Evolutionary conservation across 2,113 vertebrate genomes (phyloP).

Genomic region (Gymnogyps californianus): DNA sequence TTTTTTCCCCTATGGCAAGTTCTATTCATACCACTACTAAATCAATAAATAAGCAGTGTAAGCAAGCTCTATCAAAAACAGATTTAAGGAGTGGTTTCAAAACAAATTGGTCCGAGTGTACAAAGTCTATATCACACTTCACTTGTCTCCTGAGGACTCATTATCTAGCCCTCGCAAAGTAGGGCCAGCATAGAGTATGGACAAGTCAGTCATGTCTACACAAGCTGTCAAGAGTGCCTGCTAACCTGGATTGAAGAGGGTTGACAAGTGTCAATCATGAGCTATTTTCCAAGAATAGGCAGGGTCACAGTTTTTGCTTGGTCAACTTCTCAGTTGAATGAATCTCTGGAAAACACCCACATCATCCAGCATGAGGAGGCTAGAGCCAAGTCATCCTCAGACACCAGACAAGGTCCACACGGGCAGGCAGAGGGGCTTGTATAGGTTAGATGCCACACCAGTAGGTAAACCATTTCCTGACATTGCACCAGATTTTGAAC

Average conservation of each 20-base stretch:
- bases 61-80: background rate
- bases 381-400: background rate
- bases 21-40: background rate
- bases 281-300: background rate
- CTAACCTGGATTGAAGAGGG: background rate
- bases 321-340: background rate
- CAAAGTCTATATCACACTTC: background rate
- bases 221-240: background rate
- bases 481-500: background rate
- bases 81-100: background rate
- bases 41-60: background rate
- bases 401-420: background rate
- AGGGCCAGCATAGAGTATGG: background rate
- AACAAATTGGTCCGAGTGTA: background rate
- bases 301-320: background rate
- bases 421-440: accelerated
- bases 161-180: background rate
- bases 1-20: background rate
- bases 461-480: background rate
- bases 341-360: background rate
- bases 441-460: background rate
- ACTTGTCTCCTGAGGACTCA: background rate
- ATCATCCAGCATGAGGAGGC: background rate
- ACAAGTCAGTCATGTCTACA: background rate
- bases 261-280: background rate